These are phyloP conservation scores for Pollimyrus isidori DNA, from an alignment of 2,113 vertebrate genomes.

Conservation along the genomic window DNA sequence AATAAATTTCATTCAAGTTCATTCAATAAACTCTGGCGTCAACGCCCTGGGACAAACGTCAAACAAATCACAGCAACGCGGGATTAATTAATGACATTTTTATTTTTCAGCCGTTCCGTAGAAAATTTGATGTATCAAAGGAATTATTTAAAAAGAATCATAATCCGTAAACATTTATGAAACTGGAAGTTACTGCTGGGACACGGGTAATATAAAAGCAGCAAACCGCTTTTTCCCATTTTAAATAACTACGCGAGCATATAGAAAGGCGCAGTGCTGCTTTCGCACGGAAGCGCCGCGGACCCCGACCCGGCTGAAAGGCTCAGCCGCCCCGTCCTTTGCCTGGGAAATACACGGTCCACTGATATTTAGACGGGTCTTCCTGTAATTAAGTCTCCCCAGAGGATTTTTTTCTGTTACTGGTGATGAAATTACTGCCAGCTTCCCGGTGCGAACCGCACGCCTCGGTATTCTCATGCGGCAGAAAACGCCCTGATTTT, in stretches of 20 bases:
- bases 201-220: conserved; percentile 33
- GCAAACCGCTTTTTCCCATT: not conserved
- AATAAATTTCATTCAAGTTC: conserved; percentile 29
- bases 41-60: conserved; percentile 36
- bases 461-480: conserved; percentile 65
- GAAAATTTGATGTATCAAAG: conserved; percentile 50
- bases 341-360: conserved; percentile 85
- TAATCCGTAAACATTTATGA: conserved; percentile 77
- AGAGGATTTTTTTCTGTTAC: conserved; percentile 87
- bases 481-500: conserved; percentile 33
- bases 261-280: conserved; percentile 40
- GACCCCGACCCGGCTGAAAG: conserved; percentile 54
- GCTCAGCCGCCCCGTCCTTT: conserved; percentile 57
- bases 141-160: conserved; percentile 58
- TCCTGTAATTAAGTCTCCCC: conserved; percentile 99
- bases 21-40: conserved; percentile 25
- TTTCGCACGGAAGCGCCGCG: not conserved
- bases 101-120: conserved; percentile 48
- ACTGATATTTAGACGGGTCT: conserved; percentile 96
- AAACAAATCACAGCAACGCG: conserved; percentile 47
- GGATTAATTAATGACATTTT: conserved; percentile 23
- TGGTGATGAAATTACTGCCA: conserved; percentile 95
- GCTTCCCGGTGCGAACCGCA: conserved; percentile 94
- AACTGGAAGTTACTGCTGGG: conserved; percentile 51
- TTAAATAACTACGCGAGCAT: conserved; percentile 23